Percentiles rank a stretch among this genome's conserved stretches.
Conservation (phyloP, 2,888 invertebrate species). For the Invenusta paracnida region DNA sequence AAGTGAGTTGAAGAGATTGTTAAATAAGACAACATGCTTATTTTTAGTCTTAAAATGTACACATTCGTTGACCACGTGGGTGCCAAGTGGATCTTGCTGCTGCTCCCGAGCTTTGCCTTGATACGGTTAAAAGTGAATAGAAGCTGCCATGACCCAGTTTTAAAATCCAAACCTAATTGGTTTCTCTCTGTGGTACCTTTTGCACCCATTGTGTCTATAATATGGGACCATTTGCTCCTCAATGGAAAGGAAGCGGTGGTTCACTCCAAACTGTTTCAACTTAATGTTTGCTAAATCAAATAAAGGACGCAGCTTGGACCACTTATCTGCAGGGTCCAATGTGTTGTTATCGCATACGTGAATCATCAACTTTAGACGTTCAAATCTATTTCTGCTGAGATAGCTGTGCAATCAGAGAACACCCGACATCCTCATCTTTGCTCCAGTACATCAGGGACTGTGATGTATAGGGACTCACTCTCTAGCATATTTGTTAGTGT, state of each 20-base stretch:
- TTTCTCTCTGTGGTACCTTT: not conserved
- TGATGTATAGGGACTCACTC: too few species aligned
- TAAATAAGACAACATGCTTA: not conserved
- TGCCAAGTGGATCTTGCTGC: not conserved
- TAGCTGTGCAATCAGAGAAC: not conserved
- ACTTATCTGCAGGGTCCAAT: not conserved
- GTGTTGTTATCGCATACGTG: not conserved
- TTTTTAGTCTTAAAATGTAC: not conserved
- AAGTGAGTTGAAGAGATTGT: not conserved
- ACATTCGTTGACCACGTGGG: not conserved
- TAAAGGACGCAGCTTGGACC: not conserved
- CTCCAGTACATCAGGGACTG: not conserved
- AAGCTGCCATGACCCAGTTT: constrained; percentile 10
- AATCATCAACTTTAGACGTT: too few species aligned
- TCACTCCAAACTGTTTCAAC: not conserved
- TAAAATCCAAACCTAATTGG: constrained; percentile 2
- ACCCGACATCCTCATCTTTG: not conserved
- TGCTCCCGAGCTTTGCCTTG: not conserved
- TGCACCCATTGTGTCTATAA: not conserved
- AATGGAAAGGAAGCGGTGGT: not conserved
- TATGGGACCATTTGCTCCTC: not conserved
- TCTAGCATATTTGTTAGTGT: too few species aligned
- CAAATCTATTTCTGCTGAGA: too few species aligned
- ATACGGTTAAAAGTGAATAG: constrained; percentile 12
- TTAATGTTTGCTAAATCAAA: not conserved